Percentiles rank a stretch among this genome's conserved stretches.
phyloP scores from a whole-genome alignment of 2,113 vertebrate genomes.

The Scatophagus argus region DNA sequence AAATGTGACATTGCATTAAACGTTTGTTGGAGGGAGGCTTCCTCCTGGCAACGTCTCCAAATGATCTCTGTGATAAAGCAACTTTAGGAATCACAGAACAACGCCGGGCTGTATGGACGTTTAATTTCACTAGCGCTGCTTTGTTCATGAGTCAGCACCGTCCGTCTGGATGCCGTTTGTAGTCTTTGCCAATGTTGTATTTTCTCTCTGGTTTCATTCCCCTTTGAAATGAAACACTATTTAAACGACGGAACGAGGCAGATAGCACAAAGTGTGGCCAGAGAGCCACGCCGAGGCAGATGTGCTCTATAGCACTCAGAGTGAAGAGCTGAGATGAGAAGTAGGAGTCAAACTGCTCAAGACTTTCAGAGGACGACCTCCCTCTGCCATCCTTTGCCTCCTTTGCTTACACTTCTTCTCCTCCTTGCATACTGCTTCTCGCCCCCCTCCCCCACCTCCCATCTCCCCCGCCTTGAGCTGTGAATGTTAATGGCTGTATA shows the following conservation, averaged over 20 bases:
- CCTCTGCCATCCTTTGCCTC: constrained; percentile 60
- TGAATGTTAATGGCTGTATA: constrained; percentile 82
- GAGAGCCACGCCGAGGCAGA: constrained; percentile 30
- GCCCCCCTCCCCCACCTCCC: background rate
- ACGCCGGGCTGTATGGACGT: background rate
- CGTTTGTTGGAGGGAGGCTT: constrained; percentile 1
- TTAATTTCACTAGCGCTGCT: constrained; percentile 40
- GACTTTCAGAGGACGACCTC: constrained; percentile 59
- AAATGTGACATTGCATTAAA: constrained; percentile 41
- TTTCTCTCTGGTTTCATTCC: constrained; percentile 63
- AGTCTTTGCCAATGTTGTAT: constrained; percentile 57
- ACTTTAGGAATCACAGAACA: constrained; percentile 13
- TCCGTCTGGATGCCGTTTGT: constrained; percentile 39
- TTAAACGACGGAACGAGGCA: constrained; percentile 37
- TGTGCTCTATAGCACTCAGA: constrained; percentile 1
- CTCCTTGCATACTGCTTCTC: constrained; percentile 70
- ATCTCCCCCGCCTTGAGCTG: constrained; percentile 53
- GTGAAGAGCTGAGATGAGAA: constrained; percentile 10
- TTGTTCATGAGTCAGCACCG: constrained; percentile 72
- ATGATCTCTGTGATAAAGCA: constrained; percentile 19
- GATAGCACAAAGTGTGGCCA: constrained; percentile 34
- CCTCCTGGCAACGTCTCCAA: constrained; percentile 34
- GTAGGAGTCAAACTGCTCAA: constrained; percentile 35
- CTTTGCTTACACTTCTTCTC: constrained; percentile 61
- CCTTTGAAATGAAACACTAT: constrained; percentile 51